A percentile compares a stretch with the other conserved stretches of the same genome.
Evolutionary conservation across 1,140 invertebrate genomes (phyloP).

Genomic region (Hypothenemus hampei): DNA sequence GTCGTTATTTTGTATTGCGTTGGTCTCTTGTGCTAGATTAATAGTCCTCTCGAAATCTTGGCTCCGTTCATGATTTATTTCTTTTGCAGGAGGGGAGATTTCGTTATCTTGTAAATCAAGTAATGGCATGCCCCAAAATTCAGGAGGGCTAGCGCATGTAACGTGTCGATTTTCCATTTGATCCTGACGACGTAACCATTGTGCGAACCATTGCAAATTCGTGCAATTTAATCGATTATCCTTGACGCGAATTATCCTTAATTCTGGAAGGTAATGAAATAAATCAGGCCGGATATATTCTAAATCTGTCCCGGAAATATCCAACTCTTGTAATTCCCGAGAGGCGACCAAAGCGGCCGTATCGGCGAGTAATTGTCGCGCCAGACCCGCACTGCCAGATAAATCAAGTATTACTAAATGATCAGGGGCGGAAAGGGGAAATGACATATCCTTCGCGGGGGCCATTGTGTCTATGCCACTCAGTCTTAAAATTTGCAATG

Average conservation of each 20-base stretch:
- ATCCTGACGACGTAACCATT: conserved; percentile 58
- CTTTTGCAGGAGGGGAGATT: conserved; percentile 3
- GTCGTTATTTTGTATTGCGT: conserved; percentile 4
- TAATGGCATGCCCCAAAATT: conserved; percentile 45
- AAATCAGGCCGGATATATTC: conserved; percentile 62
- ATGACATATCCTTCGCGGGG: conserved; percentile 57
- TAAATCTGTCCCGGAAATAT: conserved; percentile 62
- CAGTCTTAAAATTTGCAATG: conserved; percentile 61
- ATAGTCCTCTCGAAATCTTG: conserved; percentile 10
- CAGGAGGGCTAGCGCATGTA: conserved; percentile 44
- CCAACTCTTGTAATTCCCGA: conserved; percentile 60
- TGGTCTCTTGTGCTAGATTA: conserved; percentile 10
- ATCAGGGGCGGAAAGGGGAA: conserved; percentile 64
- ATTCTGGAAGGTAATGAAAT: conserved; percentile 61
- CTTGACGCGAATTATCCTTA: conserved; percentile 55
- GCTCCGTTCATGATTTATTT: conserved; percentile 12
- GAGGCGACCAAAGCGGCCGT: conserved; percentile 65
- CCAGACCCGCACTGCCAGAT: conserved; percentile 65
- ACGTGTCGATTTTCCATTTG: conserved; percentile 45
- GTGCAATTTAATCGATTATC: conserved; percentile 63
- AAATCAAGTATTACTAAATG: conserved; percentile 67
- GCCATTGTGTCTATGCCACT: conserved; percentile 59
- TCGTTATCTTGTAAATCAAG: conserved; percentile 43
- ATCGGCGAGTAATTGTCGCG: conserved; percentile 61
- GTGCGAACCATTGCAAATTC: conserved; percentile 57